phyloP scores from a whole-genome alignment of 1,140 invertebrate species.

The Watersipora subatra region DNA sequence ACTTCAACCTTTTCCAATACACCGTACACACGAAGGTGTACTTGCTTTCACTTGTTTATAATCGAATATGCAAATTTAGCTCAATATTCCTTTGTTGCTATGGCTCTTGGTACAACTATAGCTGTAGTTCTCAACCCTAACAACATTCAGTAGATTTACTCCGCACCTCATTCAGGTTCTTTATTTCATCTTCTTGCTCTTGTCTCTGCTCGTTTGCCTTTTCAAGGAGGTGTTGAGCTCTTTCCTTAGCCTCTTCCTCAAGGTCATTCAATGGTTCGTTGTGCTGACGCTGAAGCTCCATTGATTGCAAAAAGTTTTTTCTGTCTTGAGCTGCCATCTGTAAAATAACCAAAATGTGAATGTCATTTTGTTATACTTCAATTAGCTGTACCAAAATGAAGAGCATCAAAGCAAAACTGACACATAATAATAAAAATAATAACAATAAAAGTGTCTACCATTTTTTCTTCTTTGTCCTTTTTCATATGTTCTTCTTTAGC shows the following conservation, averaged over 20 bases:
- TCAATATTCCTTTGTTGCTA: too few species aligned
- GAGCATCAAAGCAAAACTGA: background rate
- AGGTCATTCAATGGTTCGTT: conserved; percentile 38
- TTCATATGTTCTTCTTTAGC: conserved; percentile 21
- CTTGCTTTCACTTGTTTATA: too few species aligned
- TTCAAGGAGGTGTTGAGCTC: conserved; percentile 33
- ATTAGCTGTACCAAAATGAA: background rate
- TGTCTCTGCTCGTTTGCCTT: conserved; percentile 36
- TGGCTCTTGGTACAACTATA: too few species aligned
- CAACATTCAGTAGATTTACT: too few species aligned
- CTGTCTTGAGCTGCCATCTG: conserved; percentile 28
- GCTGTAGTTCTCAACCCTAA: too few species aligned
- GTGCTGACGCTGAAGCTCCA: conserved; percentile 30
- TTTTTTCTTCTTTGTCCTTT: conserved; percentile 21
- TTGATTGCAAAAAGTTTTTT: conserved; percentile 34
- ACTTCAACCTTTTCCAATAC: background rate
- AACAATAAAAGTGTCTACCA: conserved; percentile 15
- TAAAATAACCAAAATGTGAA: conserved; percentile 6
- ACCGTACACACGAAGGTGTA: too few species aligned
- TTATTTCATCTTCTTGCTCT: conserved; percentile 42
- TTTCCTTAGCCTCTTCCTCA: conserved; percentile 36
- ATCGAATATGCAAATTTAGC: too few species aligned
- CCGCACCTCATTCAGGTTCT: conserved; percentile 41
- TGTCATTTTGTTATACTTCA: background rate
- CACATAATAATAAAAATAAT: background rate